phyloP scores from a whole-genome alignment of 30 jellyfish, hydroid and myxozoan genomes.

The Clytia hemisphaerica region DNA sequence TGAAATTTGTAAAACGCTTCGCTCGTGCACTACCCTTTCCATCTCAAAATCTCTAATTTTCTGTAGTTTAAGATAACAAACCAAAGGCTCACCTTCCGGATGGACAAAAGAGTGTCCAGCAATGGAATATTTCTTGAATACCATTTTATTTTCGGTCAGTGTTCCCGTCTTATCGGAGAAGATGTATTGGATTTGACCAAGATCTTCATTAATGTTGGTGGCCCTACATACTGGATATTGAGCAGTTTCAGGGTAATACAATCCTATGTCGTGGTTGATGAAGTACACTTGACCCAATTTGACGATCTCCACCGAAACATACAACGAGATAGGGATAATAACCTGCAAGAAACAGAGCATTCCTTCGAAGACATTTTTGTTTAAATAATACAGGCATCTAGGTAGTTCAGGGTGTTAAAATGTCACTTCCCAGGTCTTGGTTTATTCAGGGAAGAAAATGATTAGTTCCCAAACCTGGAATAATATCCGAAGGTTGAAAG shows the following conservation, averaged over 20 bases:
- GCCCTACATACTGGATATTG: slow-evolving; percentile 79
- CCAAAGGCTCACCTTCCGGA: slow-evolving; percentile 7
- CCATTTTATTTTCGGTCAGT: slow-evolving; percentile 86
- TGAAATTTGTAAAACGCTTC: too few relatives aligned
- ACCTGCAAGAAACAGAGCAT: slow-evolving; percentile 58
- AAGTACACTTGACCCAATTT: slow-evolving; percentile 93
- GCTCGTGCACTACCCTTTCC: too few relatives aligned
- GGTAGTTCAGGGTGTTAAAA: too few relatives aligned
- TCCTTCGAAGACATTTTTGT: too few relatives aligned
- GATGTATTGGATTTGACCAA: slow-evolving; percentile 91
- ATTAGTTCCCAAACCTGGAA: too few relatives aligned
- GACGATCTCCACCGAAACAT: slow-evolving; percentile 92
- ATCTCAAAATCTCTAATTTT: too few relatives aligned
- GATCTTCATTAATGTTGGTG: slow-evolving; percentile 86
- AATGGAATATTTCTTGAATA: slow-evolving; percentile 68
- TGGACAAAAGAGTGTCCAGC: slow-evolving; percentile 36
- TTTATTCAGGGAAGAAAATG: too few relatives aligned
- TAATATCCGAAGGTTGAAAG: too few relatives aligned
- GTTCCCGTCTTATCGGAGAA: slow-evolving; percentile 97
- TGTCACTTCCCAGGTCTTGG: too few relatives aligned
- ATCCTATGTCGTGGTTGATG: slow-evolving; percentile 74
- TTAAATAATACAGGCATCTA: too few relatives aligned
- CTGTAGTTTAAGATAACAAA: background rate
- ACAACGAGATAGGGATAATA: slow-evolving; percentile 83
- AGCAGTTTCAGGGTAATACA: slow-evolving; percentile 61